Evolutionary conservation across 2,113 vertebrate species (phyloP).

Genomic region (Charadrius vociferus): DNA sequence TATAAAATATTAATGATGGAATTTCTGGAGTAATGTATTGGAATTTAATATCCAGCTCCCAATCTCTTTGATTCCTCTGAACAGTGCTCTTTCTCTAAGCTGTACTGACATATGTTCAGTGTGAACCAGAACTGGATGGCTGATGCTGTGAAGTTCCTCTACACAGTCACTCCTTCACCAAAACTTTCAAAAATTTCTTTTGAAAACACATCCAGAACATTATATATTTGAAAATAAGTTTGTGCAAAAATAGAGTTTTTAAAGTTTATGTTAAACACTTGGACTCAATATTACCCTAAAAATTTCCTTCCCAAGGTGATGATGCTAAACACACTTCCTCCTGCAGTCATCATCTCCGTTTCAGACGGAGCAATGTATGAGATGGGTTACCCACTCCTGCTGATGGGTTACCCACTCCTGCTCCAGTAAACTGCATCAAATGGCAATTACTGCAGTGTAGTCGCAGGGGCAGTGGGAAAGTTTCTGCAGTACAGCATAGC

Average conservation of each 20-base stretch:
- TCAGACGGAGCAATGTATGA: not conserved
- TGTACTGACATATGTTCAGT: not conserved
- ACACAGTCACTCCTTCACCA: not conserved
- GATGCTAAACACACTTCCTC: not conserved
- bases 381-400: not conserved
- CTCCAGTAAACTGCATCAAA: not conserved
- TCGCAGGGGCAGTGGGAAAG: rapidly evolving
- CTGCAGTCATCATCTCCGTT: not conserved
- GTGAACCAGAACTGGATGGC: not conserved
- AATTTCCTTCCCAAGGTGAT: not conserved
- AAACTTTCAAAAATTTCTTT: not conserved
- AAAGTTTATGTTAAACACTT: not conserved
- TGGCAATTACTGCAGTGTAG: not conserved
- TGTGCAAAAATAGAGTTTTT: not conserved
- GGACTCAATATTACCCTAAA: not conserved
- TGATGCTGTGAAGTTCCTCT: not conserved
- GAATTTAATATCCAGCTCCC: not conserved
- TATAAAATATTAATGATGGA: not conserved
- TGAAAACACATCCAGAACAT: not conserved
- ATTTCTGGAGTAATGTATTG: not conserved
- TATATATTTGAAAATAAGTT: not conserved
- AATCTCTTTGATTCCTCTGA: not conserved
- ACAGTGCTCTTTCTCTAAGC: not conserved
- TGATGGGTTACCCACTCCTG: not conserved
- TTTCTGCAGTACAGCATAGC: not conserved